Evolutionary conservation across 23 tunicate genomes (phyloP), one percentile per base, ranked within the genome.

Genomic region (Corella eumyota): DNA sequence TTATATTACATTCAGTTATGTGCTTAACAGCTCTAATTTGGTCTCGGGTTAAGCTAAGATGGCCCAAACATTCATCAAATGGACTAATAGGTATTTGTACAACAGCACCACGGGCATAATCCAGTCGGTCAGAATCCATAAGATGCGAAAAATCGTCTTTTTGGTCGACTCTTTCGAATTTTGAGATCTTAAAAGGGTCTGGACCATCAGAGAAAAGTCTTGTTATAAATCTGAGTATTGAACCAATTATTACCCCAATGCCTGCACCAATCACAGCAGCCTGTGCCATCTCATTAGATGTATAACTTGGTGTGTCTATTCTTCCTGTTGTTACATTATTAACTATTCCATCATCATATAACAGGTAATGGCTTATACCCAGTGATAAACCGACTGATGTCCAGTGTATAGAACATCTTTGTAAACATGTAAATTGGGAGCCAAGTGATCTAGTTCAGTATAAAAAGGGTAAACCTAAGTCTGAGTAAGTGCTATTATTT

Each of bases 91-190:
- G 67, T 15, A 34, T 29, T 9, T 33, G 46, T 11, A 85, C 75
- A 30, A 85, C 95, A 0, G 95, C 95, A 13, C 95, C 95, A 1
- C 58, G 34, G 4, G 65, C 73, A 50, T 29, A 85, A 19, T 44
- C 66, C 60, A 85, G 59, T 35, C 20, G 25, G 9, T 55, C 59
- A 0, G 64, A 52, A 9, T 56, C 58, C 70, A 76, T 64, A 2
- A 85, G 36, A 38, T 85, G 95, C 27, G 56, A 30, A 26, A 85
- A 71, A 66, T 85, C 95, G 30, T 77, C 79, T 65, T 77, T 85
- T 27, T 85, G 85, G 33, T 85, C 95, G 6, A 77, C 75, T 3
- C 85, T 69, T 2, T 75, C 70, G 72, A 67, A 70, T 37, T 66
- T 61, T 1, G 15, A 19, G n/a, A n/a, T n/a, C n/a, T n/a, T n/a